Base-by-base conservation (phyloP, 2,113 vertebrate genomes). In the Carassius gibelio region DNA sequence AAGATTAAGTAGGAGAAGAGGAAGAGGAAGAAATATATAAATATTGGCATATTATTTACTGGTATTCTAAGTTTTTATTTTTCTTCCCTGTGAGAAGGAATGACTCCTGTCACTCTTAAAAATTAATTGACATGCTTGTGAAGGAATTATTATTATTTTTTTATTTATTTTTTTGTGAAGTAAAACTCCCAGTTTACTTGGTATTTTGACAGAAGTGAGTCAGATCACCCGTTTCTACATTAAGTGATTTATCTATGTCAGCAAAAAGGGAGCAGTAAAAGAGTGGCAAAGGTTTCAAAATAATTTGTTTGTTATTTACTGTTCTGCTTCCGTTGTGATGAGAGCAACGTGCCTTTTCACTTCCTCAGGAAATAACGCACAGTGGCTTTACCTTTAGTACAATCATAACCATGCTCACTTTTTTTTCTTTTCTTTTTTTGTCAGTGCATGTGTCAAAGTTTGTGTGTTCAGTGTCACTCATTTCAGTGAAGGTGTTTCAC, bases 291-390 rank as follows among this genome's bases (percentile, higher is more conserved):
- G 19, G 5, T 7, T 45, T 50, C 8, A 82, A 13, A 21, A 72
- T 5, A 3, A 42, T 3, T 14, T 34, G 72, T 85, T 71, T 79
- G 8, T 38, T 2, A 19, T 59, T 57, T 13, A 8, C 38, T 55
- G 52, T 78, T 84, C 26, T 61, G 26, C 66, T 66, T 71, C 82
- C 30, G 87, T 72, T 74, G 26, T 2, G 42, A n/a, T 74, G 66
- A 38, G 2, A 64, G 11, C 8, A 8, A 50, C 14, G 1, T 5
- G 38, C 21, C 26, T 57, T 62, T 9, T 82, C 84, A 85, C 64
- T 80, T 88, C 87, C 87, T 83, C 80, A 71, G 59, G 21, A 79
- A 79, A 52, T 57, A 38, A 64, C 17, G 9, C 5, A 48, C 17
- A 42, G 36, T 42, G 34, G 13, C 30, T 76, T 74, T 42, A 45